A percentile compares a stretch with the other conserved stretches of the same genome.
Evolutionary conservation across 1,140 invertebrate genomes (phyloP).

Genomic region (Pachyrhynchus sulphureomaculatus): DNA sequence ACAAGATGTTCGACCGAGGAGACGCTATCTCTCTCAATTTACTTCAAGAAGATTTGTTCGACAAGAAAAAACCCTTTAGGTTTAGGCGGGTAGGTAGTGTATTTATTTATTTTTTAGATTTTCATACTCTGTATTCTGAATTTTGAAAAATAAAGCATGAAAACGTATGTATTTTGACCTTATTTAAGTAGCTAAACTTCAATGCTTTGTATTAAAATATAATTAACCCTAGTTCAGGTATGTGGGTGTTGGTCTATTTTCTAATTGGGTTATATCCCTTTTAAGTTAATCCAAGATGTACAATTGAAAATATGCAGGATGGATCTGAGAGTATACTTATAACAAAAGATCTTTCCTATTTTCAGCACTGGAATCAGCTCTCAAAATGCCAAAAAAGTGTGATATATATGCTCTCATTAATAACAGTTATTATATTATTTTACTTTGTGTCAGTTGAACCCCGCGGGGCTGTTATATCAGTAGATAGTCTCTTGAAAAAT

Average conservation of each 20-base stretch:
- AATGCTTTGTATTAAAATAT: too few species aligned
- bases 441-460: constrained; percentile 57
- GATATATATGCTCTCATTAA: constrained; percentile 62
- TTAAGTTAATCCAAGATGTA: not conserved
- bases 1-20: constrained; percentile 8
- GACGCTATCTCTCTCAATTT: constrained; percentile 28
- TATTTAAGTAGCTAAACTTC: too few species aligned
- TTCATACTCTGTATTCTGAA: too few species aligned
- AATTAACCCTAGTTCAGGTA: too few species aligned
- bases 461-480: constrained; percentile 46
- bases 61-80: constrained; percentile 4
- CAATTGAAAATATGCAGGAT: not conserved
- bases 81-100: constrained; percentile 18
- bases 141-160: too few species aligned
- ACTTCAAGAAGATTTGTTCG: constrained; percentile 10
- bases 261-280: too few species aligned
- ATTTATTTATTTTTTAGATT: not conserved
- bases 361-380: constrained; percentile 79
- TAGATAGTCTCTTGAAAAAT: constrained; percentile 45
- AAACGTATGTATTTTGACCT: too few species aligned
- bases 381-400: constrained; percentile 79
- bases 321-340: not conserved
- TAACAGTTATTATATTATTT: constrained; percentile 57
- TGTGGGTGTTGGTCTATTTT: too few species aligned
- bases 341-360: constrained; percentile 36